phyloP scores from a whole-genome alignment of 2,113 vertebrate genomes.

The Galemys pyrenaicus region DNA sequence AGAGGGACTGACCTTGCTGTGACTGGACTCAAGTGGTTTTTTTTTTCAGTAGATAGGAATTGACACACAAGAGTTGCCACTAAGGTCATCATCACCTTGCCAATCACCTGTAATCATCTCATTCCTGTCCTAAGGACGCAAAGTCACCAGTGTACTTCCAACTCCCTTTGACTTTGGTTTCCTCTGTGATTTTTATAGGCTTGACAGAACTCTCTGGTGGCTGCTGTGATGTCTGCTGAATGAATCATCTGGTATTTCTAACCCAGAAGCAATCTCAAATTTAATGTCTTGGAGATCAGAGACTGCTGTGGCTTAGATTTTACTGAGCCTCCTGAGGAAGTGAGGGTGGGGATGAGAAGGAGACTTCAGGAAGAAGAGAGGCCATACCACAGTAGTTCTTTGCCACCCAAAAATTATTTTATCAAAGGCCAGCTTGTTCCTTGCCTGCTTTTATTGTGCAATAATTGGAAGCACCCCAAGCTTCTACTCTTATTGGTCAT shows the following conservation, averaged over 20 bases:
- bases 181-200: neutral
- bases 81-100: neutral
- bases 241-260: slow-evolving; percentile 29
- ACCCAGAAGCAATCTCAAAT: neutral
- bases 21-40: neutral
- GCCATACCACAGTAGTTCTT: neutral
- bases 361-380: neutral
- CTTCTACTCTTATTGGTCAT: neutral
- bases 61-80: neutral
- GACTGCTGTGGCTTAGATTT: neutral
- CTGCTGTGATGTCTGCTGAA: neutral
- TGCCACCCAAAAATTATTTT: neutral
- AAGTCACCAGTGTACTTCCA: neutral
- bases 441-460: slow-evolving; percentile 19
- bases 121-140: neutral
- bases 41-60: neutral
- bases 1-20: neutral
- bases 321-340: neutral
- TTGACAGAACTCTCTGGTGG: neutral
- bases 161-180: neutral
- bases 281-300: neutral
- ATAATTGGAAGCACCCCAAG: slow-evolving; percentile 34
- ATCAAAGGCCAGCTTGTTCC: neutral
- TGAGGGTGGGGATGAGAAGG: neutral
- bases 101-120: neutral